Conservation (phyloP, 1,140 invertebrate species). For the Bombyx mori region DNA sequence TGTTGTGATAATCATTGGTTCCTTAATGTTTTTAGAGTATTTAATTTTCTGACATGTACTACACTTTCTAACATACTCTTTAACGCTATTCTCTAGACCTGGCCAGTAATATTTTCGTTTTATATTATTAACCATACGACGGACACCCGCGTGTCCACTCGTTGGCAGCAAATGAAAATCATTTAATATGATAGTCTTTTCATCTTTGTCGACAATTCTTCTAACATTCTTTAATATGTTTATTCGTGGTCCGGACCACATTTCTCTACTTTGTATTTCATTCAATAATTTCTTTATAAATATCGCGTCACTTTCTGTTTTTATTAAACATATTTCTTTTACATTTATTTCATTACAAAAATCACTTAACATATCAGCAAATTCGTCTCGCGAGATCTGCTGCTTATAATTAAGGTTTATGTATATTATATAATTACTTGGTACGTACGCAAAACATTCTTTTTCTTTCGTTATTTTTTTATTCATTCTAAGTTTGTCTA, state of each 20-base stretch:
- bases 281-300: constrained; percentile 14
- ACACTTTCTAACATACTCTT: constrained; percentile 14
- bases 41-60: constrained; percentile 18
- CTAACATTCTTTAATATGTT: constrained; percentile 2
- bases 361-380: constrained; percentile 12
- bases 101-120: constrained; percentile 19
- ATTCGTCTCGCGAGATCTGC: constrained; percentile 15
- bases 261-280: constrained; percentile 6
- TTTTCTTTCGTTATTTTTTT: constrained; percentile 4
- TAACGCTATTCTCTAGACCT: constrained; percentile 14
- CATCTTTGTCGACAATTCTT: constrained; percentile 9
- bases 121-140: constrained; percentile 22
- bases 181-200: constrained; percentile 15
- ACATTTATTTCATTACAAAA: constrained; percentile 10
- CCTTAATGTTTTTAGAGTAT: constrained; percentile 8
- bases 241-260: constrained; percentile 14
- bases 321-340: constrained; percentile 12
- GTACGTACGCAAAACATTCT: constrained; percentile 11
- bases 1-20: constrained; percentile 19
- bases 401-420: constrained; percentile 12
- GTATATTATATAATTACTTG: constrained; percentile 6
- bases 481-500: neutral
- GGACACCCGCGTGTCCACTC: constrained; percentile 18
- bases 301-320: constrained; percentile 7
- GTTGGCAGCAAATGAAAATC: constrained; percentile 19